These are phyloP conservation scores for Montipora foliosa DNA, from an alignment of 64 coral and sea anemone species.

Conservation along the genomic window DNA sequence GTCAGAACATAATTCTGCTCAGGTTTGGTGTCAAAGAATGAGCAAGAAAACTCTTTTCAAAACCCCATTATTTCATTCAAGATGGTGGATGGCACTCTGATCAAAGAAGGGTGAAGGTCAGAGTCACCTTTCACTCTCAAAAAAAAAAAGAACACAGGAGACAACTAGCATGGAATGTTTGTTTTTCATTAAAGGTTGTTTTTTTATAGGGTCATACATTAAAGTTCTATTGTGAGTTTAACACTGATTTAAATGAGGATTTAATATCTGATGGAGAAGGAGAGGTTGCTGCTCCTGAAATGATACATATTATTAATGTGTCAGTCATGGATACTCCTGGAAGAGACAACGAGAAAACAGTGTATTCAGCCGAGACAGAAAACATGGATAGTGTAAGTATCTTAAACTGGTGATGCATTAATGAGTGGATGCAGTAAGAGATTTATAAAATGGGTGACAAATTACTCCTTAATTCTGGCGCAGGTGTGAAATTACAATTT, in stretches of 20 bases:
- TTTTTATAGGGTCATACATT: conserved; percentile 77
- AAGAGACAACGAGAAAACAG: conserved; percentile 59
- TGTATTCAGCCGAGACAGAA: conserved; percentile 94
- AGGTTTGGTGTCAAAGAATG: no score
- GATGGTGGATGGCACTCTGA: no score
- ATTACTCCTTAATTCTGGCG: no score
- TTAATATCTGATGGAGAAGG: not conserved
- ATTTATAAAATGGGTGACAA: no score
- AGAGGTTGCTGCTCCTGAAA: conserved; percentile 42
- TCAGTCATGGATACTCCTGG: conserved; percentile 69
- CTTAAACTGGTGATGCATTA: not conserved
- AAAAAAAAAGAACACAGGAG: no score
- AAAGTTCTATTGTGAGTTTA: conserved; percentile 92
- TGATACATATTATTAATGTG: conserved; percentile 85
- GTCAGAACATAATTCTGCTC: no score
- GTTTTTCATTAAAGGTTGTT: not conserved
- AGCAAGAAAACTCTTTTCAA: no score
- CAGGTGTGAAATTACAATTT: no score
- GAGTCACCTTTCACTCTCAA: no score
- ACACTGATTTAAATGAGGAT: conserved; percentile 52
- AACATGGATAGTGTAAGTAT: conserved; percentile 91
- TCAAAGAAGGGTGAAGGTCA: no score
- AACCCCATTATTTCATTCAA: no score
- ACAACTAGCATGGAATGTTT: not conserved
- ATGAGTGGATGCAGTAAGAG: no score